These are phyloP conservation scores for Drosophila ironensis DNA, from an alignment of 1,140 invertebrate species.

Conservation along the genomic window DNA sequence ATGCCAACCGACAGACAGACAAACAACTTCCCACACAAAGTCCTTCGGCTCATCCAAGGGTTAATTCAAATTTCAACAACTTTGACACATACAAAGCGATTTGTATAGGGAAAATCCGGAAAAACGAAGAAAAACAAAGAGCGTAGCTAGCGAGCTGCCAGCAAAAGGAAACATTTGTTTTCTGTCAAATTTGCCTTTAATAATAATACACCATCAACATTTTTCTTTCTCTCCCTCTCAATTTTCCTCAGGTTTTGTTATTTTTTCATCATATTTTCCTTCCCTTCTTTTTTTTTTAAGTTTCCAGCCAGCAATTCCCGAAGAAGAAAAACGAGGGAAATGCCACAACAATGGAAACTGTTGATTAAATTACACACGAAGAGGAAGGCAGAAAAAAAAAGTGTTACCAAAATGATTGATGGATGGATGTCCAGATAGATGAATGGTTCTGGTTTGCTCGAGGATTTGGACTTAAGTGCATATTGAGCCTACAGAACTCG, in stretches of 20 bases:
- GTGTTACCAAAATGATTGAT: slow-evolving; percentile 55
- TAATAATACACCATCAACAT: slow-evolving; percentile 70
- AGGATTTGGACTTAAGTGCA: slow-evolving; percentile 53
- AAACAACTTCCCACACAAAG: background rate
- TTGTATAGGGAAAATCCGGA: slow-evolving; percentile 49
- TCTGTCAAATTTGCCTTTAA: slow-evolving; percentile 77
- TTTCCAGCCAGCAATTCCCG: slow-evolving; percentile 36
- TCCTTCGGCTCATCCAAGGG: slow-evolving; percentile 32
- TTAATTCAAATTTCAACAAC: slow-evolving; percentile 61
- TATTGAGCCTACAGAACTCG: slow-evolving; percentile 30
- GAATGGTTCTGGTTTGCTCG: background rate
- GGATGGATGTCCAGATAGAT: slow-evolving; percentile 38
- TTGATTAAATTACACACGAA: slow-evolving; percentile 76
- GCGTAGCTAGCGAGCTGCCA: slow-evolving; percentile 15
- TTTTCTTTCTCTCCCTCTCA: slow-evolving; percentile 12
- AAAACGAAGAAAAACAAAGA: slow-evolving; percentile 25
- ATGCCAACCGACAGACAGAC: slow-evolving; percentile 18
- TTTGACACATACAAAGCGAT: slow-evolving; percentile 56
- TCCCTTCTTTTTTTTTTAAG: slow-evolving; percentile 5
- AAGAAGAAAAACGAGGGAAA: slow-evolving; percentile 19
- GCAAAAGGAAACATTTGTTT: slow-evolving; percentile 67
- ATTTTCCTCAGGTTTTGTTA: slow-evolving; percentile 13
- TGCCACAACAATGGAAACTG: slow-evolving; percentile 50
- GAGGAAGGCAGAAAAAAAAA: background rate
- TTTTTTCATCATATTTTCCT: slow-evolving; percentile 1